These are phyloP conservation scores for Channallabes apus DNA, from an alignment of 2,797 vertebrate genomes.

Conservation along the genomic window DNA sequence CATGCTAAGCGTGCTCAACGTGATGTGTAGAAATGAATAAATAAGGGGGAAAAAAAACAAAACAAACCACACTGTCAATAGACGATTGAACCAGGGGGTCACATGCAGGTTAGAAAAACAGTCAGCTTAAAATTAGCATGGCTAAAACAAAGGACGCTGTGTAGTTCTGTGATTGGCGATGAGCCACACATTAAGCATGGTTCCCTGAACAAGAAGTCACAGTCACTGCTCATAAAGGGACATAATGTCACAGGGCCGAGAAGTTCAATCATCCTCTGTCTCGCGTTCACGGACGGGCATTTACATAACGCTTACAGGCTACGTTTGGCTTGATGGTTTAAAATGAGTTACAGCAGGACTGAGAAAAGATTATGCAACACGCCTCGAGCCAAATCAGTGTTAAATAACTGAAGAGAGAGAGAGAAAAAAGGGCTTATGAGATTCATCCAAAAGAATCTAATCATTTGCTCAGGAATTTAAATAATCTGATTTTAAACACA, in stretches of 20 bases:
- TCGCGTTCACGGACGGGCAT: neutral
- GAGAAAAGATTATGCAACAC: neutral
- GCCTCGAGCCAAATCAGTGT: neutral
- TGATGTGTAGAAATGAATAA: no score
- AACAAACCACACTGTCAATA: neutral
- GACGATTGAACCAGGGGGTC: slow-evolving; percentile 10
- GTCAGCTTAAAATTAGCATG: slow-evolving; percentile 27
- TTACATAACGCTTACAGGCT: neutral
- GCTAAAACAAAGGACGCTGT: slow-evolving; percentile 60
- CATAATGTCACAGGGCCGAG: slow-evolving; percentile 12
- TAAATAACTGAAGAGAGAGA: neutral
- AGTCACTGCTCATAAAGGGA: neutral
- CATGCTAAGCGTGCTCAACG: neutral
- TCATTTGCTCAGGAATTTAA: neutral
- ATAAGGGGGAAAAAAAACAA: neutral
- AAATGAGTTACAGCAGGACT: neutral
- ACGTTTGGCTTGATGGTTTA: neutral
- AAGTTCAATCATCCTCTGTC: slow-evolving; percentile 13
- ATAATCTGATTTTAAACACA: neutral
- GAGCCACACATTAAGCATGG: slow-evolving; percentile 65
- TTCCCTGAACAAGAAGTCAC: slow-evolving; percentile 36
- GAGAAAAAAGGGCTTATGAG: neutral
- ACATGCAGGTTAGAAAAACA: slow-evolving; percentile 19
- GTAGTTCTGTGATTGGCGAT: slow-evolving; percentile 60
- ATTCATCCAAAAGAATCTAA: neutral